Evolutionary conservation across 2,113 vertebrate genomes (phyloP), one percentile per base, ranked within the genome.

Genomic region (Andinoacara biseriatus): DNA sequence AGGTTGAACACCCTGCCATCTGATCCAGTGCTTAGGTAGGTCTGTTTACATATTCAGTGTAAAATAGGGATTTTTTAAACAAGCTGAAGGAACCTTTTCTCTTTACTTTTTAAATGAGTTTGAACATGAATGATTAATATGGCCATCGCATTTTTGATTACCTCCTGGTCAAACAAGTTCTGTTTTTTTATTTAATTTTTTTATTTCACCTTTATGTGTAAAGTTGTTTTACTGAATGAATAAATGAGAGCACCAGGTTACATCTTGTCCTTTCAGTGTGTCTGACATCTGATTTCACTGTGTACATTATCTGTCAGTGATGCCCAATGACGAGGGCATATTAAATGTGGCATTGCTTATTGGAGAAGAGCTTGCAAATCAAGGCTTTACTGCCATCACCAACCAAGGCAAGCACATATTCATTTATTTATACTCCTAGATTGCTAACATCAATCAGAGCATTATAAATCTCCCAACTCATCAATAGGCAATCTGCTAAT

Each of bases 401-500:
- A 74, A 86, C 80, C 82, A n/a, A 74, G 77, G 58, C 78, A 57
- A 87, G 83, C 89, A 80, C 85, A 87, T 88, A 91, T 94, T 95
- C 82, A 94, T 95, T 95, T 94, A 95, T 95, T 95, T 95, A 95
- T 95, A 90, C 90, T 87, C 81, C 72, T 60, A 91, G 92, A 96
- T 93, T 92, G 90, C 92, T 89, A 59, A 89, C 89, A 94, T 94
- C 90, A 92, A 91, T 92, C 92, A 94, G 90, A 61, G 83, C 77
- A 69, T 89, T 93, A 95, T 95, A 95, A 96, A 96, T 95, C 94
- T 91, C 20, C 81, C 54, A 82, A 67, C 92, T 95, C 95, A 95
- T 96, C 96, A 96, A 96, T 95, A 95, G 90, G 90, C 94, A 96
- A 96, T 96, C 94, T 93, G 91, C 95, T 96, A 96, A 96, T 96